Evolutionary conservation across 2,888 invertebrate species (phyloP).

Genomic region (Ichneumon xanthorius): DNA sequence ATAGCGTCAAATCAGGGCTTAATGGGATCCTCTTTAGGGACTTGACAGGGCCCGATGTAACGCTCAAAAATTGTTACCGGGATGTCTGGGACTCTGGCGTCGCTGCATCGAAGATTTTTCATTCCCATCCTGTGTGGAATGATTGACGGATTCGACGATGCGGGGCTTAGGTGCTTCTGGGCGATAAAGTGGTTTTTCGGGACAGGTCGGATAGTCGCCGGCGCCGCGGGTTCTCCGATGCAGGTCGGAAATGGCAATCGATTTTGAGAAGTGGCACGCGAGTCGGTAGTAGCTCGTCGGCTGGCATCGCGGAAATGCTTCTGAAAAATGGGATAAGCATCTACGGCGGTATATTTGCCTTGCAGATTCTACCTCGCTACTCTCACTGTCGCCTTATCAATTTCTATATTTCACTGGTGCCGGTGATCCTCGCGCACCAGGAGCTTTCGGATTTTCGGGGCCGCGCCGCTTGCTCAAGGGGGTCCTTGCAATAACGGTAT

Average conservation of each 20-base stretch:
- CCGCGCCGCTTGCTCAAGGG: too few species aligned
- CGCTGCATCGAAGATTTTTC: neutral
- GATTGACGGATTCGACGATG: constrained; percentile 4
- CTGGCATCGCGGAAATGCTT: constrained; percentile 11
- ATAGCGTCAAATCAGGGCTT: neutral
- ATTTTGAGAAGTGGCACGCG: constrained; percentile 30
- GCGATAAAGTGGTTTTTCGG: constrained; percentile 22
- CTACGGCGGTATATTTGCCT: constrained; percentile 46
- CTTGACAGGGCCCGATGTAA: neutral
- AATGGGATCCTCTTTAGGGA: neutral
- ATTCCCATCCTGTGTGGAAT: neutral
- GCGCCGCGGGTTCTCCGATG: constrained; percentile 25
- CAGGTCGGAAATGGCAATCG: constrained; percentile 49
- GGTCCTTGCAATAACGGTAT: too few species aligned
- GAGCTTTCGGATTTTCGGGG: neutral
- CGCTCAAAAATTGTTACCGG: neutral
- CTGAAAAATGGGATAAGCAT: constrained; percentile 57
- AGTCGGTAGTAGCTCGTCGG: constrained; percentile 1
- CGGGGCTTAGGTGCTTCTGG: neutral
- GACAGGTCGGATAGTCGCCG: constrained; percentile 6
- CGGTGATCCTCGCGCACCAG: neutral
- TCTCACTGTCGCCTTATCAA: neutral
- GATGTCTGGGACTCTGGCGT: neutral
- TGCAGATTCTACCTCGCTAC: constrained; percentile 37
- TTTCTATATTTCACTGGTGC: neutral